Evolutionary conservation across 2,797 vertebrate species (phyloP), one percentile per base, ranked within the genome.

Genomic region (Astyanax mexicanus): DNA sequence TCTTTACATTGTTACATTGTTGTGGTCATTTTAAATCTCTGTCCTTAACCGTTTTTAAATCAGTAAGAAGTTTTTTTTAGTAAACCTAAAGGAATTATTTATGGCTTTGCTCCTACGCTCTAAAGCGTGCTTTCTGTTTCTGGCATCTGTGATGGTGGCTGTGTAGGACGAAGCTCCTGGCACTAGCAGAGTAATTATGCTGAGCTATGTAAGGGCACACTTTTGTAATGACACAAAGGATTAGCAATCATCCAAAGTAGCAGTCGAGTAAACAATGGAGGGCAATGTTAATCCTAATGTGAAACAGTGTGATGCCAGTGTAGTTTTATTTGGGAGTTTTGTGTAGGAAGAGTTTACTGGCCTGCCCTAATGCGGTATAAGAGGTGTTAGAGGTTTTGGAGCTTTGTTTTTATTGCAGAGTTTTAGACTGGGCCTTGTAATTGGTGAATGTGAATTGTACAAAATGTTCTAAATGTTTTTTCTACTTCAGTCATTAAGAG

Each of bases 251-350:
- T 61, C 72, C 58, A 66, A n/a, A 75, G 71, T 64, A 37, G 52
- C 62, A 75, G 77, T 72, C 82, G 64, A 75, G 78, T 82, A 73
- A 75, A 84, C 82, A 84, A 79, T 68, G 17, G 25, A 17, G 57
- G 67, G 67, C 78, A 65, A 17, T 47, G 58, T 74, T 82, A 84
- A 83, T 80, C 72, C 75, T 47, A 49, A 71, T 71, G 61, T 49
- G 52, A 80, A 75, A 81, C 80, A 66, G 66, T 74, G 65, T 32
- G 29, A 32, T 32, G 29, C 29, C 29, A 32, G 29, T 13, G 47
- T 73, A 19, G n/a, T 38, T 15, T 78, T 69, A 62, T 45, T 73
- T 5, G 5, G 29, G 29, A 32, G 29, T 32, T 29, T 32, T 32
- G 29, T 5, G 5, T 2, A 2, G 67, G 51, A 72, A 51, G 68